These are phyloP conservation scores for Aphelenchoides avenae DNA, from an alignment of 1,140 invertebrate species.

Conservation along the genomic window DNA sequence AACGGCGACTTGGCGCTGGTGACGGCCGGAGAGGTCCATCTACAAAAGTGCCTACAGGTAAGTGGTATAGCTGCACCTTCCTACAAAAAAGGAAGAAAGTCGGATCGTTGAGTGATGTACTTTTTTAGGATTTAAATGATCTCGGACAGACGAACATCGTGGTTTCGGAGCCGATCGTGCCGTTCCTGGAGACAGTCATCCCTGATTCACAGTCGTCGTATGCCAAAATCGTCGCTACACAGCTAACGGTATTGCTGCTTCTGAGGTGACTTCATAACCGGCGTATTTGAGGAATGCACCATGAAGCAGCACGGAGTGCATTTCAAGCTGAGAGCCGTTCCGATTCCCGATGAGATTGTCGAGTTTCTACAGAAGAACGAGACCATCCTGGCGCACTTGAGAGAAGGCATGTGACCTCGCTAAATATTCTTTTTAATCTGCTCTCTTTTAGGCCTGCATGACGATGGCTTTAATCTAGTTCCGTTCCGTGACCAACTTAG, in stretches of 20 bases:
- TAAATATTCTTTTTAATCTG: neutral
- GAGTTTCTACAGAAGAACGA: conserved; percentile 80
- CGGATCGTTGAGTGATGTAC: conserved; percentile 47
- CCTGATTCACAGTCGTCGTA: conserved; percentile 40
- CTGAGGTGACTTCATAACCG: neutral
- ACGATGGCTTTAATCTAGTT: conserved; percentile 3
- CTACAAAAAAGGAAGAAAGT: conserved; percentile 2
- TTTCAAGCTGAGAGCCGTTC: conserved; percentile 73
- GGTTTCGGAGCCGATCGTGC: conserved; percentile 89
- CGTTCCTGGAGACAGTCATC: conserved; percentile 88
- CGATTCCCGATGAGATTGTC: conserved; percentile 73
- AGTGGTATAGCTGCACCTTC: conserved; percentile 1
- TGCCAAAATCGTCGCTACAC: conserved; percentile 41
- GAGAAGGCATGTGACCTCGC: conserved; percentile 63
- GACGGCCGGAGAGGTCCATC: conserved; percentile 92
- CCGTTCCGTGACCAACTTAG: conserved; percentile 63
- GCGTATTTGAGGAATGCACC: conserved; percentile 63
- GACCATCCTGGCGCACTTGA: conserved; percentile 68
- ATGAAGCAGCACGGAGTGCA: conserved; percentile 70
- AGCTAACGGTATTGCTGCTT: conserved; percentile 42
- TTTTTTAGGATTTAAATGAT: conserved; percentile 66
- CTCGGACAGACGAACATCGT: conserved; percentile 66
- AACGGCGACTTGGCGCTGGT: conserved; percentile 92
- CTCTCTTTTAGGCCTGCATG: conserved; percentile 3
- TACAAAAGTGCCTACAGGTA: conserved; percentile 74